Percentiles rank a stretch among this genome's conserved stretches.
phyloP scores from a whole-genome alignment of 2,888 invertebrate species.

The Didymodactylos carnosus region DNA sequence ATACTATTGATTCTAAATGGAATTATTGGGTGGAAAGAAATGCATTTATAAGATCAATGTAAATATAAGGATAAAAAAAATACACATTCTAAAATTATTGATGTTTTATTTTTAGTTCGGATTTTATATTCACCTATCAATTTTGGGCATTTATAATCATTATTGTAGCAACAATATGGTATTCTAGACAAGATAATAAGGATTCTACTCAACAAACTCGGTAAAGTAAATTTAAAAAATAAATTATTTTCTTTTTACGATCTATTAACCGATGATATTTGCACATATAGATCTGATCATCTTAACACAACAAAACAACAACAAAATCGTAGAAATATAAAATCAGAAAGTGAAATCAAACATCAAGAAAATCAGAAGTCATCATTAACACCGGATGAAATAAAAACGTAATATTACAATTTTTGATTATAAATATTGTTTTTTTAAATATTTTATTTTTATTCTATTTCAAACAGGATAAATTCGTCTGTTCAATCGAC shows the following conservation, averaged over 20 bases:
- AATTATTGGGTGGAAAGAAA: not conserved
- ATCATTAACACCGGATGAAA: not conserved
- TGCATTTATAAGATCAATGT: not conserved
- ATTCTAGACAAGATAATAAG: not conserved
- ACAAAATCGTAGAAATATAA: no score
- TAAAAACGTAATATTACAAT: no score
- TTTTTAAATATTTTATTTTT: not conserved
- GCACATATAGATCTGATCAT: not conserved
- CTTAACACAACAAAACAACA: not conserved
- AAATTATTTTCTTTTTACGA: no score
- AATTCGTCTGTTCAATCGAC: not conserved
- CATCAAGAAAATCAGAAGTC: no score
- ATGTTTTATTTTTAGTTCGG: not conserved
- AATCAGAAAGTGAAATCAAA: no score
- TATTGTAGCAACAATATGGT: not conserved
- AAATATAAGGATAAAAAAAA: not conserved
- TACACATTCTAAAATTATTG: not conserved
- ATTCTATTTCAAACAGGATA: not conserved
- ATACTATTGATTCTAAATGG: not conserved
- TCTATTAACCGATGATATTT: no score
- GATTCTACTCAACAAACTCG: no score
- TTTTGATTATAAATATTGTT: no score
- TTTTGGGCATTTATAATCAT: not conserved
- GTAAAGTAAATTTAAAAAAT: no score
- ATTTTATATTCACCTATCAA: not conserved